These are phyloP conservation scores for Octonoba sinensis DNA, from an alignment of 2,888 invertebrate genomes.

Conservation along the genomic window DNA sequence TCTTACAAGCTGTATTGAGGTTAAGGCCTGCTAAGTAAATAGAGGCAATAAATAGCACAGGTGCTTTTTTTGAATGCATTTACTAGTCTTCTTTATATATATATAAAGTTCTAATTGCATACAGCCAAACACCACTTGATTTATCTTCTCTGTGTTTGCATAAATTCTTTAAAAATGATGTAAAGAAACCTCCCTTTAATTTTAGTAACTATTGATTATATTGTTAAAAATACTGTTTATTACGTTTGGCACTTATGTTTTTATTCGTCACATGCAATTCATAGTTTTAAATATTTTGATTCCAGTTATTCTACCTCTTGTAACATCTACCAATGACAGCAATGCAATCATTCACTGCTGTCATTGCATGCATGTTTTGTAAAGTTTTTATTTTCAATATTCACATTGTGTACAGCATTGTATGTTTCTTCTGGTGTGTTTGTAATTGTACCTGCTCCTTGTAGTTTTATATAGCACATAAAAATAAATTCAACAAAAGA, in stretches of 20 bases:
- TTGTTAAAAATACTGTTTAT: too few species aligned
- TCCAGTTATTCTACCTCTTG: constrained; percentile 16
- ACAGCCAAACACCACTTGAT: too few species aligned
- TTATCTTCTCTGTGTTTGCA: neutral
- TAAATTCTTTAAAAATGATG: neutral
- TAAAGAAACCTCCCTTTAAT: neutral
- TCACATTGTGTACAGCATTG: constrained; percentile 33
- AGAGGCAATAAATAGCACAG: neutral
- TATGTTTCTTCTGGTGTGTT: constrained; percentile 47
- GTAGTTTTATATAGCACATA: constrained; percentile 60
- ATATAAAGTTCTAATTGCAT: neutral
- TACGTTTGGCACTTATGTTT: too few species aligned
- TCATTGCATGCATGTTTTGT: constrained; percentile 26
- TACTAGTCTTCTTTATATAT: constrained; percentile 3
- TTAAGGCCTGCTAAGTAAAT: neutral
- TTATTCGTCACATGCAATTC: too few species aligned
- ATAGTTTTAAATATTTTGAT: neutral
- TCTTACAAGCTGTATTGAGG: constrained; percentile 3
- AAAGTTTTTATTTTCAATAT: constrained; percentile 26
- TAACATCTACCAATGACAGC: constrained; percentile 20
- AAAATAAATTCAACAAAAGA: constrained; percentile 21
- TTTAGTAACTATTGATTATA: neutral
- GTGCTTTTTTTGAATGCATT: constrained; percentile 1
- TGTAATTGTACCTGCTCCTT: constrained; percentile 55
- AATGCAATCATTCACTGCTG: constrained; percentile 18